Evolutionary conservation across 2,888 invertebrate species (phyloP), one percentile per base, ranked within the genome.

Genomic region (Allacma fusca): DNA sequence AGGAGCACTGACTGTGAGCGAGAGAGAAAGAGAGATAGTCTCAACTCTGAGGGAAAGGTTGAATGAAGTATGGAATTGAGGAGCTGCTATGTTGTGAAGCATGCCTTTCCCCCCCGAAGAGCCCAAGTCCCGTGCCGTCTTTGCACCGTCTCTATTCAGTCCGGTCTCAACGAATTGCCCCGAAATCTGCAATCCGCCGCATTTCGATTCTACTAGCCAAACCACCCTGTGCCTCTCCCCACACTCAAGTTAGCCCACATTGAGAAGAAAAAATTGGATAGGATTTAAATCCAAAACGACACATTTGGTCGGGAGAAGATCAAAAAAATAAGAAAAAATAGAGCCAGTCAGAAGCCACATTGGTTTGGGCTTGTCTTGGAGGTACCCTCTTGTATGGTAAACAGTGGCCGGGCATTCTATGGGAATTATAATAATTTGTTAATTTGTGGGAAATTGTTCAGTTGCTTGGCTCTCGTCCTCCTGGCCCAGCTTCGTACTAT

Each of bases 131-230:
- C 50, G 50, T 50, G 34, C 34, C 34, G 4, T 29, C 34, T 29
- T 67, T 26, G 28, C 67, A 29, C 67, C 34, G 67, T 67, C 29
- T 34, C 26, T 24, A 23, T 5, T 29, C 72, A 57, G 72, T 62
- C 59, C 50, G 50, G 50, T 50, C 29, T 26, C 21, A 16, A 73
- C 73, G 73, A 73, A 62, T 24, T 62, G 73, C 23, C 40, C 73
- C 73, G 73, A 73, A 73, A 73, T 62, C 73, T 40, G 73, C 73
- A 73, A 73, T 73, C 62, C 73, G 62, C 73, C 73, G 73, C 73
- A 73, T 73, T 73, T 73, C 73, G 64, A 73, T 62, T 62, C 34
- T 62, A 73, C 73, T 21, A 62, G 73, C 64, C 73, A 73, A 73
- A 62, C 73, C 73, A 73, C 73, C 64, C 62, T 73, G 73, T 62